phyloP scores from a whole-genome alignment of 2,888 invertebrate genomes.

The Orthosia gracilis region DNA sequence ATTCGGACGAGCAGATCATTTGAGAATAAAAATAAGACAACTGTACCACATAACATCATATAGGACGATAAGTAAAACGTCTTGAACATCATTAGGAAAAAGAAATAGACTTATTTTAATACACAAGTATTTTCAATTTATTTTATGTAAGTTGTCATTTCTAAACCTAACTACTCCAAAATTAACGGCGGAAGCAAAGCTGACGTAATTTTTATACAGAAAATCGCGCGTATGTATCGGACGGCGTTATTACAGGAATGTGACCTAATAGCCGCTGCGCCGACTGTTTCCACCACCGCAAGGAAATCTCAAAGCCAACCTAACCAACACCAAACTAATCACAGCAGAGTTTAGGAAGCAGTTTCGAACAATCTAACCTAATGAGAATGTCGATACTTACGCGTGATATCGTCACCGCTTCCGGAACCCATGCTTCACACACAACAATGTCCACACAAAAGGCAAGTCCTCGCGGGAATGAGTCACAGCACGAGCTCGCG shows the following conservation, averaged over 20 bases:
- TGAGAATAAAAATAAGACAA: constrained; percentile 67
- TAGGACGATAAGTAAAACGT: not conserved
- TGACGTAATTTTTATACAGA: constrained; percentile 68
- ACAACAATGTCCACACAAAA: constrained; percentile 69
- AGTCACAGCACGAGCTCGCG: constrained; percentile 67
- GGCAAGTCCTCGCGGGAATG: constrained; percentile 64
- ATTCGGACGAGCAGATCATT: constrained; percentile 66
- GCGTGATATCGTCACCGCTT: constrained; percentile 77
- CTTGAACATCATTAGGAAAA: constrained; percentile 2
- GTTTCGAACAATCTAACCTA: constrained; percentile 23
- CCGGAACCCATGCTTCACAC: constrained; percentile 80
- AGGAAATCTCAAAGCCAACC: constrained; percentile 2
- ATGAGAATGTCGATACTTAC: constrained; percentile 74
- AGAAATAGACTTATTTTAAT: not conserved
- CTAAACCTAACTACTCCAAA: constrained; percentile 53
- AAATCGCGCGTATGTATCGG: constrained; percentile 46
- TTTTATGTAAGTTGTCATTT: constrained; percentile 39
- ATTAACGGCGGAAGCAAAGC: constrained; percentile 60
- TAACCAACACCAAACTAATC: constrained; percentile 4
- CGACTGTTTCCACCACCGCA: constrained; percentile 24
- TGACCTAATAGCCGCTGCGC: constrained; percentile 23
- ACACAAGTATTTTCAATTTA: not conserved
- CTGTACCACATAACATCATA: constrained; percentile 6
- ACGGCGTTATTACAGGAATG: constrained; percentile 49
- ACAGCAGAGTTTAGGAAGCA: constrained; percentile 20